Evolutionary conservation across 2,113 vertebrate species (phyloP), one percentile per base, ranked within the genome.

Genomic region (Myanophis thanlyinensis): DNA sequence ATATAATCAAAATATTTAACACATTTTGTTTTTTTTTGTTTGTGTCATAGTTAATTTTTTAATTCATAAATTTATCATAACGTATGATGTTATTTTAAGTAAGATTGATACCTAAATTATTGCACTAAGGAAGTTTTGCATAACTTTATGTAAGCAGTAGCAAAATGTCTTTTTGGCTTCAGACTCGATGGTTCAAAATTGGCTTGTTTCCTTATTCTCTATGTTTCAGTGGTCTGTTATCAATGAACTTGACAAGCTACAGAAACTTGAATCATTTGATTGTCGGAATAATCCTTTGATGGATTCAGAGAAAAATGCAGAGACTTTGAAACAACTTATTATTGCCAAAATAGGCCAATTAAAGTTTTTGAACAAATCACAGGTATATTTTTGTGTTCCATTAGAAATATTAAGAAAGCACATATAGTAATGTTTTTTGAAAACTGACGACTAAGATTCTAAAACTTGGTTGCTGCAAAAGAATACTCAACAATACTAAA

Each of bases 211-310:
- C 35, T 6, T 40, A 46, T 30, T 93, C 92, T 93, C 27, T 13
- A 3, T 62, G 7, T 97, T 95, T 89, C 97, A 99, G 99, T 99
- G 99, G 99, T 91, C 96, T 1, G 98, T 98, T n/a, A 96, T 99
- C 92, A 97, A 99, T 56, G 99, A 99, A 94, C 95, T 99, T 13
- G 98, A 98, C 10, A 99, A 99, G 94, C 89, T 99, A 85, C 95
- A 88, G 51, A 94, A 94, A 86, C 92, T 99, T 93, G 95, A 93
- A 0, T 95, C 98, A 27, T 88, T 99, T 80, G 98, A 97, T 20
- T 99, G 98, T 91, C 91, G 93, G 2, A 96, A 97, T 25, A 99
- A 99, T 95, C 97, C 97, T 2, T 90, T 99, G 67, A 97, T 96
- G 59, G 97, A 97, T 90, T 94, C 85, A 0, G 97, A 98, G 56